These are phyloP conservation scores for Gorsachius magnificus DNA, from an alignment of 2,797 vertebrate species.

Conservation along the genomic window DNA sequence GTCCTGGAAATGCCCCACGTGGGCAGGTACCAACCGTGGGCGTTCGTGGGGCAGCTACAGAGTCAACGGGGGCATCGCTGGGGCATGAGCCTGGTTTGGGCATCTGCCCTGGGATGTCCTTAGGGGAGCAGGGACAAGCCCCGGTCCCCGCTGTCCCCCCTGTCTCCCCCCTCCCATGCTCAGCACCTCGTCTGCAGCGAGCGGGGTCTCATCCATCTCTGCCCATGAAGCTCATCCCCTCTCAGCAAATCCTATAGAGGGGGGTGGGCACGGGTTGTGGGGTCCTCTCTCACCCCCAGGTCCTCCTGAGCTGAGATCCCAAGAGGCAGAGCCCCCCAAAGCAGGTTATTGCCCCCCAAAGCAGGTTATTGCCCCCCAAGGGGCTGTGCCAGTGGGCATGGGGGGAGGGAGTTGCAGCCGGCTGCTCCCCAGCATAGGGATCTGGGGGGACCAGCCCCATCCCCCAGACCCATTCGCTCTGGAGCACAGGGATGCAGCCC, in stretches of 20 bases:
- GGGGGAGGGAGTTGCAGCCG: rapidly evolving
- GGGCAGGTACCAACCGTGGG: background rate
- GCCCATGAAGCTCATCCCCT: background rate
- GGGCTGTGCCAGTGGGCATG: background rate
- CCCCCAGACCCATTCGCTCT: background rate
- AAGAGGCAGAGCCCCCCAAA: background rate
- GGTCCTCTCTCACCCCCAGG: background rate
- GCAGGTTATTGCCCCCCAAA: background rate
- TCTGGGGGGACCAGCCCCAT: rapidly evolving
- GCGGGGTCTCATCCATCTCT: background rate
- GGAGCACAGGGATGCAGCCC: background rate
- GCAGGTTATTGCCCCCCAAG: background rate
- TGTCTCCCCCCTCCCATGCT: background rate
- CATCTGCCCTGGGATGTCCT: background rate
- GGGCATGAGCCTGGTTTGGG: rapidly evolving
- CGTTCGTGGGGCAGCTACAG: background rate
- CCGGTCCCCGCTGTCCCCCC: background rate
- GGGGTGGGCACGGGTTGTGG: background rate
- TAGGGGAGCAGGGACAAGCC: background rate
- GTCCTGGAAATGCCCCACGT: background rate
- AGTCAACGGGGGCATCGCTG: background rate
- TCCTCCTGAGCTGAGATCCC: background rate
- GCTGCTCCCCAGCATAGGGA: background rate
- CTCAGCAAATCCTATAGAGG: background rate
- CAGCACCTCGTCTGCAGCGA: background rate